phyloP scores from a whole-genome alignment of 1,140 invertebrate genomes.

The Ceratosolen solmsi region DNA sequence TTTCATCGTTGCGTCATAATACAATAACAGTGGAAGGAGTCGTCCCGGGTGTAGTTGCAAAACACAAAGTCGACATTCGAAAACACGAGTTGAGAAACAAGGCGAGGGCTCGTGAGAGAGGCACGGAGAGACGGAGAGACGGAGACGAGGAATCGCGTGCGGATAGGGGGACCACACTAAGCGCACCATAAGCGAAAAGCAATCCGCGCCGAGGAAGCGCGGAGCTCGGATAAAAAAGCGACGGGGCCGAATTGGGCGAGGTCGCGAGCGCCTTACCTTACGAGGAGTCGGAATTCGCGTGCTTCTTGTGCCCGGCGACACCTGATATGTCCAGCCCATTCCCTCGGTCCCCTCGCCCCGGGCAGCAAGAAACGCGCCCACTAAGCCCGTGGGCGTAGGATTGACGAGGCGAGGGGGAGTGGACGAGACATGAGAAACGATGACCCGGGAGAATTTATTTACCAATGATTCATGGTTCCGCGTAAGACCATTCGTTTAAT shows the following conservation, averaged over 20 bases:
- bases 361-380: background rate
- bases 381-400: background rate
- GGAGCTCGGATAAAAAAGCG: background rate
- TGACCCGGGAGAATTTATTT: constrained; percentile 37
- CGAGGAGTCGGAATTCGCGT: constrained; percentile 47
- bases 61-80: no score
- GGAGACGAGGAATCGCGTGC: background rate
- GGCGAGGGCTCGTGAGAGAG: background rate
- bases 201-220: constrained; percentile 12
- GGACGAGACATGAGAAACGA: constrained; percentile 32
- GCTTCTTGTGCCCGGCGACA: constrained; percentile 41
- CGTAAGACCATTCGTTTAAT: constrained; percentile 45
- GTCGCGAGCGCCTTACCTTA: constrained; percentile 30
- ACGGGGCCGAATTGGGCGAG: constrained; percentile 28
- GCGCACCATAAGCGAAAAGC: constrained; percentile 1
- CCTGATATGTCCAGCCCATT: constrained; percentile 31
- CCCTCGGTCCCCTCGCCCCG: background rate
- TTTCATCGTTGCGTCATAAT: no score
- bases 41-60: no score
- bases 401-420: background rate
- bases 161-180: constrained; percentile 26
- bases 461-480: constrained; percentile 48
- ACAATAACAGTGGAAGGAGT: no score
- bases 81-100: no score
- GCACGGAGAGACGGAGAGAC: background rate